Base-by-base conservation (phyloP, 1,140 invertebrate species). In the Drosophila nigrodunni region DNA sequence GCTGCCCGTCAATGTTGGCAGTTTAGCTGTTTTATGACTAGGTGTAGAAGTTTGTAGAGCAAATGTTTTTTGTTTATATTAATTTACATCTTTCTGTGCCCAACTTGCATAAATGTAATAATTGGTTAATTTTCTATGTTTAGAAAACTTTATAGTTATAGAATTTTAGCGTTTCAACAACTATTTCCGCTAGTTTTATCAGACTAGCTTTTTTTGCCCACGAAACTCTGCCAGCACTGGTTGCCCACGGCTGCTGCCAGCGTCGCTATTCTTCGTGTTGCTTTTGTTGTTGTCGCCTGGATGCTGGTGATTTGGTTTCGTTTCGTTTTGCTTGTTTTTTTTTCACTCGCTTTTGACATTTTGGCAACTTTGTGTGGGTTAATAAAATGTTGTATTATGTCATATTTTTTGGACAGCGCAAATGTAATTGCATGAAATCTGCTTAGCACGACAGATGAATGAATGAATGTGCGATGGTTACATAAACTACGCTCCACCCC, bases 381-480 rank as follows among this genome's bases (percentile, higher is more conserved):
- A 88, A 88, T 88, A 88, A 88, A 88, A 88, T 88, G 77, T 89
- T 88, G 85, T 89, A 83, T 88, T 88, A 89, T 88, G 85, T 89
- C 83, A 88, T 89, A 83, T 88, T 78, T 70, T 50, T 58, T 58
- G 73, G 61, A 66, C 69, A 76, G 60, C 74, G 43, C 47, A 72
- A 72, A 76, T 76, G 74, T 76, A 76, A 76, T 76, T 76, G 68
- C 72, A 61, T 50, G 50, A 60, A 76, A 72, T 76, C 72, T 74
- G 74, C 69, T 76, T 76, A 76, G 55, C 60, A 9, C 15, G 39
- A 61, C 18, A 57, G 37, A 21, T 55, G 46, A n/a, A 41, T 4
- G 44, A 46, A 46, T 15, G n/a, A 59, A 25, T 25, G 18, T 10
- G 8, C 46, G 41, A 18, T 54, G 69, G 69, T 72, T 66, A 66